These are phyloP conservation scores for Danio rerio DNA, from an alignment of 2,113 vertebrate species.

Conservation along the genomic window DNA sequence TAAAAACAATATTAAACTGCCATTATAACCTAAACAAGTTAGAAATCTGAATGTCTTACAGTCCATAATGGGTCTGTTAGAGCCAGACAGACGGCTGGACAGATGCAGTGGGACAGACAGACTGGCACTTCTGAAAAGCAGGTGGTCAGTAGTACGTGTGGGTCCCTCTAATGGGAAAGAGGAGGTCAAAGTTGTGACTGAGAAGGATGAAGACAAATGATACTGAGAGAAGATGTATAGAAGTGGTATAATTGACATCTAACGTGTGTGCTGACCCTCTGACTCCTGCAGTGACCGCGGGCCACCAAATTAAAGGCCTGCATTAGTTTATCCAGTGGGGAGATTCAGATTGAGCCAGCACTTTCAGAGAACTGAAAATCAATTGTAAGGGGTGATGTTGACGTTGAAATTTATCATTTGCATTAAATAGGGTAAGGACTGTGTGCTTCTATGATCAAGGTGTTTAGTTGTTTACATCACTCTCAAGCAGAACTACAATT, in stretches of 20 bases:
- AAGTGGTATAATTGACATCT: constrained; percentile 77
- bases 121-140: constrained; percentile 65
- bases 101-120: constrained; percentile 26
- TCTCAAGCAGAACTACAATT: not conserved
- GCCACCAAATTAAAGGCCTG: constrained; percentile 57
- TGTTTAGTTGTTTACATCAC: constrained; percentile 34
- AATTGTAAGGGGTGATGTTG: constrained; percentile 6
- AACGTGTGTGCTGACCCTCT: constrained; percentile 71
- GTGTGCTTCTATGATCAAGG: not conserved
- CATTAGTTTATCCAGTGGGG: constrained; percentile 49
- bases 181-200: constrained; percentile 70
- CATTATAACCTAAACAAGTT: not conserved
- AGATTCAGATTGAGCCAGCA: constrained; percentile 38
- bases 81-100: constrained; percentile 1
- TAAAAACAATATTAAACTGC: no score
- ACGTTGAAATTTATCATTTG: not conserved
- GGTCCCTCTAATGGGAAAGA: constrained; percentile 63
- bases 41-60: not conserved
- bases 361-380: constrained; percentile 28
- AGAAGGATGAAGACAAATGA: constrained; percentile 80
- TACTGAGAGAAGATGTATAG: constrained; percentile 63
- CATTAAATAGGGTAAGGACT: not conserved
- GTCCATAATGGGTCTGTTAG: not conserved
- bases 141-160: constrained; percentile 43
- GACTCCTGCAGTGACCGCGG: constrained; percentile 65